A percentile compares a stretch with the other conserved stretches of the same genome.
Conservation (phyloP, 1,140 invertebrate genomes). For the Uloborus diversus region DNA sequence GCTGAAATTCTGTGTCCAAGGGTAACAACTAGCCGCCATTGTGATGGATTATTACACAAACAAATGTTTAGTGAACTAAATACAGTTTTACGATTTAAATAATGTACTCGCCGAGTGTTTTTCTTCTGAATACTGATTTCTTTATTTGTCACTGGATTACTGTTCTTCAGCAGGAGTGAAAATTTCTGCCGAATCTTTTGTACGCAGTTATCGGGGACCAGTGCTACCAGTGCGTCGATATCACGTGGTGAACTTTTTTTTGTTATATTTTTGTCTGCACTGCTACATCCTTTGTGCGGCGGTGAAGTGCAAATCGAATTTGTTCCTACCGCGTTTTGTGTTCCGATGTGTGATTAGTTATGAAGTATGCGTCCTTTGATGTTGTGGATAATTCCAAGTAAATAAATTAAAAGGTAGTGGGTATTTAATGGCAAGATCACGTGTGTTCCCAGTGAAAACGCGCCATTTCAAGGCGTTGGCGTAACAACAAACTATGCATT, state of each 20-base stretch:
- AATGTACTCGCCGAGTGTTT: no score
- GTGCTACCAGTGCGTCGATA: constrained; percentile 41
- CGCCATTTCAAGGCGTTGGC: constrained; percentile 57
- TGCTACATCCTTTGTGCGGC: constrained; percentile 45
- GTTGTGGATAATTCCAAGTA: no score
- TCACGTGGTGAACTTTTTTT: constrained; percentile 50
- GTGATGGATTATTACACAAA: neutral
- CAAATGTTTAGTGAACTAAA: no score
- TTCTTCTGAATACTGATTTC: no score
- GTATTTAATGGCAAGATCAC: constrained; percentile 48
- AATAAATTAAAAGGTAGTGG: no score
- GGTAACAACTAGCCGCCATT: constrained; percentile 47
- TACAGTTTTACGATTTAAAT: no score
- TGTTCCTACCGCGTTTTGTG: neutral
- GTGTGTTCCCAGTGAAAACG: constrained; percentile 52
- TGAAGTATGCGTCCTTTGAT: no score
- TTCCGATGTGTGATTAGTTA: neutral
- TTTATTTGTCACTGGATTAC: no score
- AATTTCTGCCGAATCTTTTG: neutral
- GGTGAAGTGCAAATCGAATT: neutral
- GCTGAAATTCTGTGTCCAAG: constrained; percentile 24
- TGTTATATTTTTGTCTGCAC: constrained; percentile 35
- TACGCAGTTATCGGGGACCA: constrained; percentile 31
- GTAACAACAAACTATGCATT: constrained; percentile 37
- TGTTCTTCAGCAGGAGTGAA: no score